These are phyloP conservation scores for Eristalinus aeneus DNA, from an alignment of 2,888 invertebrate species.

Conservation along the genomic window DNA sequence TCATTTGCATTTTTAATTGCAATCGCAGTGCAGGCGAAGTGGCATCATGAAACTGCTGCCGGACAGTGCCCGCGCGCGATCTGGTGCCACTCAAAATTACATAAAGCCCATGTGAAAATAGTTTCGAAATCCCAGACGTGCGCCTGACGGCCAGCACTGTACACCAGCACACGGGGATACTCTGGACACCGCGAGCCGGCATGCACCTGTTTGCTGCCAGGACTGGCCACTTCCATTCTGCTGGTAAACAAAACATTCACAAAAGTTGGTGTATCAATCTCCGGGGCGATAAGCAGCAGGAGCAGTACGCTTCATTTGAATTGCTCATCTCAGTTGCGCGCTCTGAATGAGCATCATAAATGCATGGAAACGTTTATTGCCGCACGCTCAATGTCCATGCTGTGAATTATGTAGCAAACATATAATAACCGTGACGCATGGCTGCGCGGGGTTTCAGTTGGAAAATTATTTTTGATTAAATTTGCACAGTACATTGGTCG, in stretches of 20 bases:
- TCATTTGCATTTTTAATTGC: slow-evolving; percentile 70
- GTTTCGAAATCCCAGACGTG: slow-evolving; percentile 50
- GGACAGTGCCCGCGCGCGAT: slow-evolving; percentile 30
- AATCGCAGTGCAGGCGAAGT: slow-evolving; percentile 7
- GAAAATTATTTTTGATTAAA: slow-evolving; percentile 70
- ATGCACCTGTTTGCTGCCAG: slow-evolving; percentile 57
- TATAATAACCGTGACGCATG: slow-evolving; percentile 59
- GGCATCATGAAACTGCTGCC: background rate
- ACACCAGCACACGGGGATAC: slow-evolving; percentile 43
- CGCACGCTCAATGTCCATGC: slow-evolving; percentile 60
- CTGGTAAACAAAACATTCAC: slow-evolving; percentile 27
- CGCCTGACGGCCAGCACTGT: slow-evolving; percentile 55
- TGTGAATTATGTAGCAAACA: slow-evolving; percentile 64
- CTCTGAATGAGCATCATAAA: slow-evolving; percentile 57
- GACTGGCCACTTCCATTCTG: background rate
- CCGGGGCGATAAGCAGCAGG: slow-evolving; percentile 47
- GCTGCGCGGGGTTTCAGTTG: slow-evolving; percentile 58
- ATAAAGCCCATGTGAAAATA: slow-evolving; percentile 62
- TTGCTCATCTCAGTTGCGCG: slow-evolving; percentile 43
- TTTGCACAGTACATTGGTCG: slow-evolving; percentile 52
- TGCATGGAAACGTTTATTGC: slow-evolving; percentile 71
- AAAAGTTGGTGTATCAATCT: slow-evolving; percentile 22
- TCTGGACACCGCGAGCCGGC: background rate
- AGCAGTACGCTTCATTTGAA: slow-evolving; percentile 50
- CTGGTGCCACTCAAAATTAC: slow-evolving; percentile 58